These are phyloP conservation scores for Limnephilus auricula DNA, from an alignment of 2,888 invertebrate genomes.

Conservation along the genomic window DNA sequence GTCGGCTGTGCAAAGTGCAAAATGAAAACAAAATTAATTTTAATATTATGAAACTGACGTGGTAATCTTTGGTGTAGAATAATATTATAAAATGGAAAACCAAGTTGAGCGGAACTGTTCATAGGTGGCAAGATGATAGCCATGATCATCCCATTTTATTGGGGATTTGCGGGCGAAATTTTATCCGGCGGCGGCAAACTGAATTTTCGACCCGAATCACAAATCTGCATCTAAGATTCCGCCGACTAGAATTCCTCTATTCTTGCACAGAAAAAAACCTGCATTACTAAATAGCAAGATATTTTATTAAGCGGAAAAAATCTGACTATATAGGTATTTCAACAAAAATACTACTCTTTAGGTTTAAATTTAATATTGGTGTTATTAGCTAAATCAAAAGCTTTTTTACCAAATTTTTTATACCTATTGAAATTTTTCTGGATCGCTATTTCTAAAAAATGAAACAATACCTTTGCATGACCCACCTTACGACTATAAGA, in stretches of 20 bases:
- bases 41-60: not conserved
- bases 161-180: slow-evolving; percentile 20
- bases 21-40: not conserved
- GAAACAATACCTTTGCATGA: not conserved
- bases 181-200: slow-evolving; percentile 21
- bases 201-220: not conserved
- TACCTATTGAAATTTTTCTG: no score
- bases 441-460: not conserved
- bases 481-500: not conserved
- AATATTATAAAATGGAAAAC: not conserved
- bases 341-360: not conserved
- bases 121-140: not conserved
- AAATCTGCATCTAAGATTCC: not conserved
- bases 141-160: slow-evolving; percentile 31
- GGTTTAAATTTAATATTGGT: not conserved
- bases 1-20: not conserved
- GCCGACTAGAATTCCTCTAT: not conserved
- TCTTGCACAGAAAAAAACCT: not conserved
- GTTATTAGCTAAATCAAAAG: not conserved
- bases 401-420: no score
- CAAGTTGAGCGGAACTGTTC: not conserved
- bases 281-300: not conserved
- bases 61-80: not conserved
- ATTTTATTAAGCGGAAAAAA: not conserved
- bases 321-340: not conserved